Conservation (phyloP, 2,888 invertebrate genomes). For the Amblyteles armatorius region DNA sequence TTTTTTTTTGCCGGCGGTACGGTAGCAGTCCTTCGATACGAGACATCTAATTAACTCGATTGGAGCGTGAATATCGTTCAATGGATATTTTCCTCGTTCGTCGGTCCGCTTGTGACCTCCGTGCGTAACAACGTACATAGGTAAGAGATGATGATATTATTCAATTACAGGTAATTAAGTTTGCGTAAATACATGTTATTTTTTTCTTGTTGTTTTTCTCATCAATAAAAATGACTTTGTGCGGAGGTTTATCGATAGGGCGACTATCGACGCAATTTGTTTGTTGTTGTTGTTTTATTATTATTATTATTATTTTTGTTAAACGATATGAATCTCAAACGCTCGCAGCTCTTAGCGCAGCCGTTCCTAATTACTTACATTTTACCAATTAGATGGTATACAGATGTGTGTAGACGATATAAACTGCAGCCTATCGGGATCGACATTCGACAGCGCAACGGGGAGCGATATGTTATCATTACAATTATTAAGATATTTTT, state of each 20-base stretch:
- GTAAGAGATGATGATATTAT: slow-evolving; percentile 42
- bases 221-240: slow-evolving; percentile 63
- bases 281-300: not conserved
- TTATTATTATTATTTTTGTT: not conserved
- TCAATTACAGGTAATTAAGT: slow-evolving; percentile 62
- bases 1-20: slow-evolving; percentile 42
- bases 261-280: slow-evolving; percentile 57
- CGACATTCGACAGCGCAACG: slow-evolving; percentile 64
- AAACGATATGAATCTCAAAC: slow-evolving; percentile 53
- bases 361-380: slow-evolving; percentile 49
- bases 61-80: slow-evolving; percentile 27
- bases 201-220: slow-evolving; percentile 23
- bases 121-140: slow-evolving; percentile 34
- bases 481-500: slow-evolving; percentile 58
- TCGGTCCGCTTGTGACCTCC: slow-evolving; percentile 7
- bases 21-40: slow-evolving; percentile 41
- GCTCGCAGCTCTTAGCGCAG: slow-evolving; percentile 33
- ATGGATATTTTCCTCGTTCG: slow-evolving; percentile 13
- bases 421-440: slow-evolving; percentile 62
- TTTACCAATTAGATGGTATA: slow-evolving; percentile 60
- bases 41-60: slow-evolving; percentile 43
- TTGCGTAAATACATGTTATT: slow-evolving; percentile 48
- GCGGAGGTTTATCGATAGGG: slow-evolving; percentile 58
- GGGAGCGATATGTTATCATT: slow-evolving; percentile 65
- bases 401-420: slow-evolving; percentile 54